Conservation (phyloP, 1,140 invertebrate species). For the Calephelis virginiensis region DNA sequence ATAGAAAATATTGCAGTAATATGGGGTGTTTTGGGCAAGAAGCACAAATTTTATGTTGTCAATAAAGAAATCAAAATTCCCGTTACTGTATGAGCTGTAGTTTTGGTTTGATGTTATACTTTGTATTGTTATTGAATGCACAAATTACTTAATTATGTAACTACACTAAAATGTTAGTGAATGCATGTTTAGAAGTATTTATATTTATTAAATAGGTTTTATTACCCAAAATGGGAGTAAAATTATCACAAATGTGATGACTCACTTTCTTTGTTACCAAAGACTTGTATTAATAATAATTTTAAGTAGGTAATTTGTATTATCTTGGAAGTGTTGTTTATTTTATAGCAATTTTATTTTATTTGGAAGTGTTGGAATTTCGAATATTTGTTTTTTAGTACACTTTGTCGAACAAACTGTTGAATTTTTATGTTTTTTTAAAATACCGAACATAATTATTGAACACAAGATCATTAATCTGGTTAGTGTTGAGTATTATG, state of each 20-base stretch:
- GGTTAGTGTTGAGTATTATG: too few relatives aligned
- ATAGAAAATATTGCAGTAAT: conserved; percentile 97
- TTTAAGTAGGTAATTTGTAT: conserved; percentile 28
- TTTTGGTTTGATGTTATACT: conserved; percentile 30
- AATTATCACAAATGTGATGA: conserved; percentile 36
- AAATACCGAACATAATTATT: background rate
- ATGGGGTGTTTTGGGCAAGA: conserved; percentile 94
- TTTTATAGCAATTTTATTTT: conserved; percentile 26
- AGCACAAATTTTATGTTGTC: conserved; percentile 97
- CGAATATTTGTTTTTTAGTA: conserved; percentile 6
- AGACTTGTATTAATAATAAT: conserved; percentile 34
- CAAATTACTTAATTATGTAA: conserved; percentile 54
- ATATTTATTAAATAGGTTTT: conserved; percentile 16
- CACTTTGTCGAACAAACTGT: background rate
- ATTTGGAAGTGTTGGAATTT: background rate
- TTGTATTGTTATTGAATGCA: conserved; percentile 47
- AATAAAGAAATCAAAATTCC: conserved; percentile 89
- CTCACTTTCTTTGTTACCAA: conserved; percentile 45
- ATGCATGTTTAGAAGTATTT: conserved; percentile 8
- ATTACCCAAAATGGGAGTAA: conserved; percentile 23
- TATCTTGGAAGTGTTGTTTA: conserved; percentile 28
- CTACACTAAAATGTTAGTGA: conserved; percentile 1
- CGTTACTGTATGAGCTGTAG: conserved; percentile 75
- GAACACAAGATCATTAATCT: background rate
- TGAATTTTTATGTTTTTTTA: background rate